These are phyloP conservation scores for Anhinga anhinga DNA, from an alignment of 2,113 vertebrate species.

Conservation along the genomic window DNA sequence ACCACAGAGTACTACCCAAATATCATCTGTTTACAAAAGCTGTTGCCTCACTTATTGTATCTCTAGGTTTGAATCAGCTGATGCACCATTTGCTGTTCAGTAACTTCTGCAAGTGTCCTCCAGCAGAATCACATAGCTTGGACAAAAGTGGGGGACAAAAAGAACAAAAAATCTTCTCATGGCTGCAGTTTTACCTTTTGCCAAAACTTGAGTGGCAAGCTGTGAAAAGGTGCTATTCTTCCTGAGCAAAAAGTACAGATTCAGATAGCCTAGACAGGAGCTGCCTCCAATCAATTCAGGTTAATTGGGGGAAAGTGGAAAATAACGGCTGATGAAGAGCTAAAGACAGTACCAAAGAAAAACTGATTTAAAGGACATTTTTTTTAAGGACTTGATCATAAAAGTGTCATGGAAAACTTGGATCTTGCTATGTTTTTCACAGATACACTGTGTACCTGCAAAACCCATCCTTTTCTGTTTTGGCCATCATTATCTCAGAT, in stretches of 20 bases:
- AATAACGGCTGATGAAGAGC: neutral
- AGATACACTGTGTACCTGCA: neutral
- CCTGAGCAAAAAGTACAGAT: neutral
- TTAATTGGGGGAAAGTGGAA: neutral
- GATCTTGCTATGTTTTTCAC: neutral
- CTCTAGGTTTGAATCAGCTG: neutral
- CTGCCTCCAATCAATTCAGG: neutral
- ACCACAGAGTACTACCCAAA: neutral
- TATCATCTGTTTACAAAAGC: neutral
- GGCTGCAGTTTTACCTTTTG: neutral
- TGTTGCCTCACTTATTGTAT: neutral
- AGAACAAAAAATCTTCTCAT: neutral
- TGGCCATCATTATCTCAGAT: neutral
- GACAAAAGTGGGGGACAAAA: neutral
- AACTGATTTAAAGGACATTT: neutral
- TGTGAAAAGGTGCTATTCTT: neutral
- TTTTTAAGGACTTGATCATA: neutral
- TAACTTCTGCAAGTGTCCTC: neutral
- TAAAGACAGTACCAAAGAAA: neutral
- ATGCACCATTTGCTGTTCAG: neutral
- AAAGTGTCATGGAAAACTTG: neutral
- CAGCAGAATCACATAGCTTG: neutral
- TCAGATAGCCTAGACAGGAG: neutral
- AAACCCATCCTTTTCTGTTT: neutral
- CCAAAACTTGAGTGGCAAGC: neutral